Conservation (phyloP, 30 jellyfish, hydroid and myxozoan species). For the Cassiopea andromeda region DNA sequence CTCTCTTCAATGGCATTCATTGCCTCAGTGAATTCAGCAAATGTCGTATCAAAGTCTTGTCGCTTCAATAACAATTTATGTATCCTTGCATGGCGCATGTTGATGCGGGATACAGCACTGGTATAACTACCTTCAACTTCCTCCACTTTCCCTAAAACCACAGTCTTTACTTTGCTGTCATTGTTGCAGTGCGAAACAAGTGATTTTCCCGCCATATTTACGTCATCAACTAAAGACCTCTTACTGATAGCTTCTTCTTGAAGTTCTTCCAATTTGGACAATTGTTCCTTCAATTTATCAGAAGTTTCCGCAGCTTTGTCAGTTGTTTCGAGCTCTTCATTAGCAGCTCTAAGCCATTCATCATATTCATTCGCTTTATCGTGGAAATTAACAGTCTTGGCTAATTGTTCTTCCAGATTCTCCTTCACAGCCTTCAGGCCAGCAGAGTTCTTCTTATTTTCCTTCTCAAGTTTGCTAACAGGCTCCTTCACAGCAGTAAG, state of each 20-base stretch:
- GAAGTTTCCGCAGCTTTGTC: conserved; percentile 77
- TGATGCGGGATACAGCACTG: conserved; percentile 66
- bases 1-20: conserved; percentile 77
- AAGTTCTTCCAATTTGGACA: conserved; percentile 2
- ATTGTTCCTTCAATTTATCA: conserved; percentile 66
- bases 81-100: conserved; percentile 76
- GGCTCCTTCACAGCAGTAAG: conserved; percentile 37
- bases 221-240: conserved; percentile 46
- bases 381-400: conserved; percentile 42
- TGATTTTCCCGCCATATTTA: conserved; percentile 84
- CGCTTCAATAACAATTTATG: conserved; percentile 79
- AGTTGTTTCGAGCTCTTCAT: conserved; percentile 64
- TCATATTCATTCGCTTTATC: conserved; percentile 43
- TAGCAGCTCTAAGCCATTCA: conserved; percentile 67
- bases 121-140: conserved; percentile 61
- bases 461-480: conserved; percentile 60
- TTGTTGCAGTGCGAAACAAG: conserved; percentile 46
- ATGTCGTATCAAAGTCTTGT: conserved; percentile 83
- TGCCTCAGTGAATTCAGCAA: conserved; percentile 64
- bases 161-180: conserved; percentile 72
- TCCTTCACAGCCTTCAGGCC: conserved; percentile 65
- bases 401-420: conserved; percentile 56
- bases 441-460: conserved; percentile 34
- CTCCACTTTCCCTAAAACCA: conserved; percentile 69
- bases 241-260: conserved; percentile 15